Evolutionary conservation across 64 coral and sea anemone species (phyloP).

Genomic region (Pocillopora verrucosa): DNA sequence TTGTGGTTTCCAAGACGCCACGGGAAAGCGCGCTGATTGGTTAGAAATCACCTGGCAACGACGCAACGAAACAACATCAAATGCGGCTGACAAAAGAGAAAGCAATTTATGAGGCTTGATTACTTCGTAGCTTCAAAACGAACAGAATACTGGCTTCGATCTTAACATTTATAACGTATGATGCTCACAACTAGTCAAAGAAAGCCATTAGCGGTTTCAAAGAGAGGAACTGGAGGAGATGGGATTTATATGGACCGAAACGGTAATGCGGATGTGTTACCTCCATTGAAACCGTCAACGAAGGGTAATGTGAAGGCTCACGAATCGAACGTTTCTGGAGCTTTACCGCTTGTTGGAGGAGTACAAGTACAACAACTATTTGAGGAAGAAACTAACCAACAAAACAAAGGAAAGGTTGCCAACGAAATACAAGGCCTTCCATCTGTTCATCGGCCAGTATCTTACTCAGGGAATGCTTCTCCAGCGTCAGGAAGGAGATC

Average conservation of each 20-base stretch:
- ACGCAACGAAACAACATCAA: slow-evolving; percentile 87
- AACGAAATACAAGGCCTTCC: slow-evolving; percentile 83
- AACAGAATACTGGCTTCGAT: slow-evolving; percentile 45
- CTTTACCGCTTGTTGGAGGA: slow-evolving; percentile 70
- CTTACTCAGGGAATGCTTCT: slow-evolving; percentile 65
- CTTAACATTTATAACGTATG: slow-evolving; percentile 31
- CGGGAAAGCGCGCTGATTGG: slow-evolving; percentile 83
- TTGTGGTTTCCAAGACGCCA: slow-evolving; percentile 91
- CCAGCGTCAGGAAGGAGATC: slow-evolving; percentile 70
- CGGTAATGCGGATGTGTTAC: slow-evolving; percentile 80
- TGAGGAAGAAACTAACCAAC: slow-evolving; percentile 98
- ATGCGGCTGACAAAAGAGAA: slow-evolving; percentile 95
- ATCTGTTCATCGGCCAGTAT: slow-evolving; percentile 67
- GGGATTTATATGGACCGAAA: slow-evolving; percentile 90
- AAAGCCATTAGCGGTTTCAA: slow-evolving; percentile 89
- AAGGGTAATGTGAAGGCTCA: slow-evolving; percentile 75
- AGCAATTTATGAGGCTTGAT: slow-evolving; percentile 15
- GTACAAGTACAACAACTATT: slow-evolving; percentile 99
- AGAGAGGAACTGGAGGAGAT: slow-evolving; percentile 80
- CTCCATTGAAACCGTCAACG: slow-evolving; percentile 94
- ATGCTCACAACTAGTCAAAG: slow-evolving; percentile 94
- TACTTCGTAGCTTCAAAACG: slow-evolving; percentile 43
- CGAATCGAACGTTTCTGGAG: slow-evolving; percentile 48
- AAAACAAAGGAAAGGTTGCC: slow-evolving; percentile 70
- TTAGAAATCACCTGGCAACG: slow-evolving; percentile 90